Conservation (phyloP, 2,113 vertebrate genomes). For the Psilopsiagon aurifrons region DNA sequence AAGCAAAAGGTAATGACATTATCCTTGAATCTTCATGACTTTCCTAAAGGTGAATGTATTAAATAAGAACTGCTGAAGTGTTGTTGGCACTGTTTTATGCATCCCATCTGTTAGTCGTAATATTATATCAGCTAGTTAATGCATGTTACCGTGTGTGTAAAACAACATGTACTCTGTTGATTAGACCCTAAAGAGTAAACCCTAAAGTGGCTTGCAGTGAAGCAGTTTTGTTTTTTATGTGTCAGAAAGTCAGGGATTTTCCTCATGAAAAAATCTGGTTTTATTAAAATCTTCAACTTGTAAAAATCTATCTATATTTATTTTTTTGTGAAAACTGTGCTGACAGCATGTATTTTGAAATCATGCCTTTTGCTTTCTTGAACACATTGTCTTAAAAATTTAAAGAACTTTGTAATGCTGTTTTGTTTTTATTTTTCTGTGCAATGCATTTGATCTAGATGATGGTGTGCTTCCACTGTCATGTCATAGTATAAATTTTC, state of each 20-base stretch:
- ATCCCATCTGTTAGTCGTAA: conserved; percentile 52
- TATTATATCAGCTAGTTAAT: conserved; percentile 48
- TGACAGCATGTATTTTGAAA: not conserved
- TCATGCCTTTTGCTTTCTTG: not conserved
- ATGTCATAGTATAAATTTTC: not conserved
- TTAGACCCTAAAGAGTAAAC: not conserved
- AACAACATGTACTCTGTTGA: conserved; percentile 32
- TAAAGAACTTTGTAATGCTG: not conserved
- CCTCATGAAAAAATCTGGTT: not conserved
- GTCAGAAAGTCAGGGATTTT: not conserved
- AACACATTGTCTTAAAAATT: not conserved
- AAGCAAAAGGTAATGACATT: conserved; percentile 37
- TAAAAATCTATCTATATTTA: not conserved
- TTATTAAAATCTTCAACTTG: not conserved
- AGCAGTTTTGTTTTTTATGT: not conserved
- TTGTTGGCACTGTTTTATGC: conserved; percentile 40
- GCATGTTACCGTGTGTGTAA: conserved; percentile 43
- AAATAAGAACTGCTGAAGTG: conserved; percentile 60
- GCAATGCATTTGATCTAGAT: not conserved
- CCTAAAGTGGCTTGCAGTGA: not conserved
- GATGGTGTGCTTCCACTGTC: not conserved
- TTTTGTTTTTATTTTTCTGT: not conserved
- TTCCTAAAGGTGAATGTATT: conserved; percentile 57
- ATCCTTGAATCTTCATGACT: conserved; percentile 54
- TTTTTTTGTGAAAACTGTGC: not conserved